These are phyloP conservation scores for Drosophila histrio DNA, from an alignment of 2,888 invertebrate species.

Conservation along the genomic window DNA sequence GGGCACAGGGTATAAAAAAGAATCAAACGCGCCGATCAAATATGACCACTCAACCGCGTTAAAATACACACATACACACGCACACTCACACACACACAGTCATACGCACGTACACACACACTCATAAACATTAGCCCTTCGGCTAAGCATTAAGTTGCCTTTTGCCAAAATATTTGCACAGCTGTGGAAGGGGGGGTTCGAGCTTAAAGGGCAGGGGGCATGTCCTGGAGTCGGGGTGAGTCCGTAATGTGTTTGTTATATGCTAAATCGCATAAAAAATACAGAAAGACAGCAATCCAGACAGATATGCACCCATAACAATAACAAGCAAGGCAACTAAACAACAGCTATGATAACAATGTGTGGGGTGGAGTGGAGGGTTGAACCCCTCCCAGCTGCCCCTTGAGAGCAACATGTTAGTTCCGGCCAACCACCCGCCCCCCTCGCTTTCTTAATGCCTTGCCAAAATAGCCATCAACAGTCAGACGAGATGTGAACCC, in stretches of 20 bases:
- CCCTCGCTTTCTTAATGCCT: slow-evolving; percentile 52
- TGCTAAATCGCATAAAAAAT: slow-evolving; percentile 73
- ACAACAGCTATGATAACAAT: slow-evolving; percentile 51
- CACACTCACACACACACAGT: not conserved
- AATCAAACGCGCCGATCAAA: slow-evolving; percentile 75
- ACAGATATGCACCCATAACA: slow-evolving; percentile 57
- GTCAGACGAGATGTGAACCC: not conserved
- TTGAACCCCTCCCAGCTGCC: slow-evolving; percentile 3
- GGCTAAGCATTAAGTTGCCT: slow-evolving; percentile 57
- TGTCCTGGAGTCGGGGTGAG: slow-evolving; percentile 10
- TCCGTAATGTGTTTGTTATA: slow-evolving; percentile 76
- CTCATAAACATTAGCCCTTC: slow-evolving; percentile 67
- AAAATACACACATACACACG: slow-evolving; percentile 51
- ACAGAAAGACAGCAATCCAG: slow-evolving; percentile 29
- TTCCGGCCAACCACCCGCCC: not conserved
- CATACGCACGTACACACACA: slow-evolving; percentile 20
- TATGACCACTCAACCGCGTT: slow-evolving; percentile 79
- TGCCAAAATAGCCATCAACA: slow-evolving; percentile 66
- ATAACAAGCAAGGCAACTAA: slow-evolving; percentile 53
- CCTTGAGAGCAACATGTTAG: slow-evolving; percentile 48
- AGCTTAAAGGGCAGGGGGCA: not conserved
- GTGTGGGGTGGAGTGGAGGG: not conserved
- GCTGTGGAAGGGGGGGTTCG: slow-evolving; percentile 14
- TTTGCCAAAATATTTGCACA: slow-evolving; percentile 74
- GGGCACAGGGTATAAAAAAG: slow-evolving; percentile 15